phyloP scores from a whole-genome alignment of 2,888 invertebrate genomes.

The Epiblema foenella region DNA sequence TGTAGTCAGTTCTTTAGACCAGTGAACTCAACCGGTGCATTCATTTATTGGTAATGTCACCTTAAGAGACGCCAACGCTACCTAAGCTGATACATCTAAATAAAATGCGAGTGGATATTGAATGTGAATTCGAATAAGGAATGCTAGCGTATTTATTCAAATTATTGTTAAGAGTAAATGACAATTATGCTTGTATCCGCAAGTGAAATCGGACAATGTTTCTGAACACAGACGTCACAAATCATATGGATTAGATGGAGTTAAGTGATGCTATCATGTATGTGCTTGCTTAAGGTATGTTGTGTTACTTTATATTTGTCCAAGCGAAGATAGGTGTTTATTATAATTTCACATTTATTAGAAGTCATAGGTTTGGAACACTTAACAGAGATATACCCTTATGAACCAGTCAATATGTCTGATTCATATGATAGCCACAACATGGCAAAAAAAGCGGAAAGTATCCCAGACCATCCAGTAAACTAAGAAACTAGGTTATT shows the following conservation, averaged over 20 bases:
- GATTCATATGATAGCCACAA: too few relatives aligned
- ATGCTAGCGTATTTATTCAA: constrained; percentile 33
- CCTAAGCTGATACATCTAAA: background rate
- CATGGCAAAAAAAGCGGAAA: too few relatives aligned
- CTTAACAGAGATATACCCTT: too few relatives aligned
- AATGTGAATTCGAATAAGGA: background rate
- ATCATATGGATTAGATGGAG: constrained; percentile 12
- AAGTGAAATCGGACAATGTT: constrained; percentile 16
- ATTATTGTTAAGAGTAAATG: constrained; percentile 21
- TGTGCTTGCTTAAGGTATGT: constrained; percentile 7
- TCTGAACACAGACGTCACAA: constrained; percentile 34
- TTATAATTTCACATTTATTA: too few relatives aligned
- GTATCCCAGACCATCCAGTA: too few relatives aligned
- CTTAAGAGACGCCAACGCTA: background rate
- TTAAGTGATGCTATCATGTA: constrained; percentile 9
- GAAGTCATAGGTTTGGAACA: too few relatives aligned
- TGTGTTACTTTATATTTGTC: constrained; percentile 5
- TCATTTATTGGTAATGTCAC: background rate
- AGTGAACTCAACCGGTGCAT: background rate
- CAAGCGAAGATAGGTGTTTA: background rate
- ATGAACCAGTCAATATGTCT: too few relatives aligned
- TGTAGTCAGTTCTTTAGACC: background rate
- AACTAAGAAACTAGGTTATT: background rate
- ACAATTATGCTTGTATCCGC: constrained; percentile 27
- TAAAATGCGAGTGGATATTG: background rate